Evolutionary conservation across 1,140 invertebrate genomes (phyloP).

Genomic region (Nautilus pompilius): DNA sequence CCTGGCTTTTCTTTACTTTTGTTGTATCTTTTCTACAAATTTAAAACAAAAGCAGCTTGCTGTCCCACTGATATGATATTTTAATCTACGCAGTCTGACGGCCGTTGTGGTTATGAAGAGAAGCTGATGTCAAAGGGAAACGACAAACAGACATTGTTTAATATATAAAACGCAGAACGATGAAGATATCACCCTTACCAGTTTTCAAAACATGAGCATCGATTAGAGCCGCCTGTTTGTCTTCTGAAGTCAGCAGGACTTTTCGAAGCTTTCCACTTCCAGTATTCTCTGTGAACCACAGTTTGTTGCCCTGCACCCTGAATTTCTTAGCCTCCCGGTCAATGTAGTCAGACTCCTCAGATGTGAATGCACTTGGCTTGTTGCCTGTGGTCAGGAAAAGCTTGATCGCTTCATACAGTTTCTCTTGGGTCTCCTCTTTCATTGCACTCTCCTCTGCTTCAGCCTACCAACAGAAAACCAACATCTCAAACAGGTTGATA

Average conservation of each 20-base stretch:
- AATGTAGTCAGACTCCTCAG: neutral
- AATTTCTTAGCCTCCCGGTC: slow-evolving; percentile 12
- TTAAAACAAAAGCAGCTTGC: too few relatives aligned
- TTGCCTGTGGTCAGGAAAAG: neutral
- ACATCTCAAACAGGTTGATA: too few relatives aligned
- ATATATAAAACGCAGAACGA: too few relatives aligned
- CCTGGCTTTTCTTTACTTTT: too few relatives aligned
- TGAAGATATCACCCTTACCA: too few relatives aligned
- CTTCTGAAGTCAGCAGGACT: slow-evolving; percentile 13
- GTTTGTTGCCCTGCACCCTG: slow-evolving; percentile 7
- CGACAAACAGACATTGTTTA: too few relatives aligned
- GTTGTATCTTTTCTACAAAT: too few relatives aligned
- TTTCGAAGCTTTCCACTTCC: slow-evolving; percentile 10
- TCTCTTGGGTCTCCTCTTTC: neutral
- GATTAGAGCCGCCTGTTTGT: slow-evolving; percentile 11
- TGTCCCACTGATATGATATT: too few relatives aligned
- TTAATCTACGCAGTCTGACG: too few relatives aligned
- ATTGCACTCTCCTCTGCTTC: neutral
- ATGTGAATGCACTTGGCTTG: neutral
- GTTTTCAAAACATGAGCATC: slow-evolving; percentile 12
- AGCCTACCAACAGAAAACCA: neutral
- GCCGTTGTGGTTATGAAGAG: too few relatives aligned
- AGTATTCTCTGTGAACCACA: slow-evolving; percentile 3
- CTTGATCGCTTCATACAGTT: neutral
- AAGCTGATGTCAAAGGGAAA: too few relatives aligned